phyloP scores from a whole-genome alignment of 2,888 invertebrate genomes.

The Idaea aversata region DNA sequence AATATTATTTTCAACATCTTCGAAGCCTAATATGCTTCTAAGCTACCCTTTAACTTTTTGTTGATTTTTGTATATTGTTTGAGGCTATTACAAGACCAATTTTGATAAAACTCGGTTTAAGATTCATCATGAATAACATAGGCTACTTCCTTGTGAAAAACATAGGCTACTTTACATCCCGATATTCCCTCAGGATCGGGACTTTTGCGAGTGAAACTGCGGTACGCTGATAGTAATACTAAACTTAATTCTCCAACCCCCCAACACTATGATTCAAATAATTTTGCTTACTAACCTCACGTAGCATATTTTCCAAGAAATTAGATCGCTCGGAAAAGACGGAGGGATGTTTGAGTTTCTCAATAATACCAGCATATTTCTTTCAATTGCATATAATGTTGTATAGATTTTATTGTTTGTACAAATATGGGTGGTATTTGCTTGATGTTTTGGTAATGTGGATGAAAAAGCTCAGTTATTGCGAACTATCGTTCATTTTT shows the following conservation, averaged over 20 bases:
- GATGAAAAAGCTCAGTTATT: conserved; percentile 19
- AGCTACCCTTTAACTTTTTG: too few species aligned
- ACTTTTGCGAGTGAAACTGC: too few species aligned
- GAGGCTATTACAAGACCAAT: too few species aligned
- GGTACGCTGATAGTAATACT: neutral
- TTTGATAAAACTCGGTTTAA: too few species aligned
- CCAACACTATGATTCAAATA: conserved; percentile 59
- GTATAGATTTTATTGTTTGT: conserved; percentile 9
- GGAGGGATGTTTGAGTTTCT: conserved; percentile 43
- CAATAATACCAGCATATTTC: conserved; percentile 30
- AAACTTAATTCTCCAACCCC: conserved; percentile 15
- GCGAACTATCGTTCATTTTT: conserved; percentile 52
- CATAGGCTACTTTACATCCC: too few species aligned
- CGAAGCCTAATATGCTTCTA: too few species aligned
- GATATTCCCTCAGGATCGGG: too few species aligned
- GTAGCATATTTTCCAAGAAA: conserved; percentile 69
- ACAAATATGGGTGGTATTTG: neutral
- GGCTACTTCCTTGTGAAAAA: too few species aligned
- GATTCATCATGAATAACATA: too few species aligned
- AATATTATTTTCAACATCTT: too few species aligned
- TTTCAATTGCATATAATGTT: neutral
- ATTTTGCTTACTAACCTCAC: conserved; percentile 66
- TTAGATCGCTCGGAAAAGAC: conserved; percentile 54
- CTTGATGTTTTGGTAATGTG: neutral
- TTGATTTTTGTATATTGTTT: too few species aligned